Conservation (phyloP, 2,888 invertebrate genomes). For the Eupithecia abbreviata region DNA sequence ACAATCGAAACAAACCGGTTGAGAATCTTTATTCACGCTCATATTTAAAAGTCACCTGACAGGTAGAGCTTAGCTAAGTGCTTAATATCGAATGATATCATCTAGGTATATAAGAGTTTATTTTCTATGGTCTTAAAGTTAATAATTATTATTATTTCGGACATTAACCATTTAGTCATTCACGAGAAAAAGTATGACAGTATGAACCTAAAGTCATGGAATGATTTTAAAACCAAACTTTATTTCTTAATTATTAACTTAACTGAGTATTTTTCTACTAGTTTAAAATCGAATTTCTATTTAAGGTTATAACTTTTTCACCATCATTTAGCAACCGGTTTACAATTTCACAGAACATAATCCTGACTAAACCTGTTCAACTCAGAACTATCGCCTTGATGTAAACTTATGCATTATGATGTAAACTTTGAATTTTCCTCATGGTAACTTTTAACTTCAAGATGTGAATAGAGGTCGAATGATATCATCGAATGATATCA, state of each 20-base stretch:
- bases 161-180: background rate
- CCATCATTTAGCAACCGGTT: background rate
- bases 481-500: no score
- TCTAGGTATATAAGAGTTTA: background rate
- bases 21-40: background rate
- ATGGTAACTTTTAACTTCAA: background rate
- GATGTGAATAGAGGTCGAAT: background rate
- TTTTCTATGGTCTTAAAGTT: background rate
- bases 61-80: background rate
- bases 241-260: no score
- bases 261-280: no score
- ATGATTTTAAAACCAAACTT: no score
- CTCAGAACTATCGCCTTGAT: background rate
- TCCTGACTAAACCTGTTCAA: background rate
- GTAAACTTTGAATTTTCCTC: slow-evolving; percentile 1
- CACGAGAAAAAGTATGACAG: background rate
- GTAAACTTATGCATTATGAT: no score
- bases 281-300: background rate
- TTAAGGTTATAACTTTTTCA: background rate
- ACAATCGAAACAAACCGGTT: slow-evolving; percentile 4
- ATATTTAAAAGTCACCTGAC: background rate
- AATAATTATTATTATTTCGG: background rate
- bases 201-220: no score
- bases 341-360: background rate
- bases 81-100: slow-evolving; percentile 1